phyloP scores from a whole-genome alignment of 2,888 invertebrate genomes.

The Drosophila austrosaltans region DNA sequence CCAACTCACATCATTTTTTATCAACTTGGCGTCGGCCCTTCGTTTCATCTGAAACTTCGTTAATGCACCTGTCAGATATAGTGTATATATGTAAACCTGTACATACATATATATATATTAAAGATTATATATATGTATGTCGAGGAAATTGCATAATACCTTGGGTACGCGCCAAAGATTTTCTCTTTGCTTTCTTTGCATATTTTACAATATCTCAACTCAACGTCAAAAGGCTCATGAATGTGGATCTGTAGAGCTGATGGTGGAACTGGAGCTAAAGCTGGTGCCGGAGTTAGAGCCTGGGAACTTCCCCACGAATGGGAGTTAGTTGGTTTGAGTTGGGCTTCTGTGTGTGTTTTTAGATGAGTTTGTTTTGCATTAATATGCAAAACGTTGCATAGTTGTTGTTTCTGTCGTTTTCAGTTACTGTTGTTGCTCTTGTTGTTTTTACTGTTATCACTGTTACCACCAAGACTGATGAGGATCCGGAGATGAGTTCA shows the following conservation, averaged over 20 bases:
- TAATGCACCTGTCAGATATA: slow-evolving; percentile 78
- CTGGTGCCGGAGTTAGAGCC: background rate
- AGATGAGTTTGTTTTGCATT: slow-evolving; percentile 56
- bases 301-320: slow-evolving; percentile 22
- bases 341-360: slow-evolving; percentile 45
- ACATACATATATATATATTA: slow-evolving; percentile 2
- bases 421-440: slow-evolving; percentile 2
- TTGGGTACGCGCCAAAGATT: slow-evolving; percentile 48
- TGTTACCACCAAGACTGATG: slow-evolving; percentile 28
- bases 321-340: slow-evolving; percentile 19
- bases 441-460: slow-evolving; percentile 13
- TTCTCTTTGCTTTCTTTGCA: slow-evolving; percentile 24
- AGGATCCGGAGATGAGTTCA: slow-evolving; percentile 14
- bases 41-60: slow-evolving; percentile 61
- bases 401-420: slow-evolving; percentile 24
- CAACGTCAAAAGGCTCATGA: slow-evolving; percentile 41
- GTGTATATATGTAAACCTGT: slow-evolving; percentile 40
- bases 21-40: slow-evolving; percentile 29
- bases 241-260: slow-evolving; percentile 16
- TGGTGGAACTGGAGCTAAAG: background rate
- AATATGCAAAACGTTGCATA: slow-evolving; percentile 62
- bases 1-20: slow-evolving; percentile 79
- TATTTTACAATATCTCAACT: slow-evolving; percentile 33
- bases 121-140: slow-evolving; percentile 61
- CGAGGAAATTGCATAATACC: slow-evolving; percentile 73